Percentiles rank a stretch among this genome's conserved stretches.
phyloP scores from a whole-genome alignment of 2,888 invertebrate genomes.

The Lochmaea crataegi region DNA sequence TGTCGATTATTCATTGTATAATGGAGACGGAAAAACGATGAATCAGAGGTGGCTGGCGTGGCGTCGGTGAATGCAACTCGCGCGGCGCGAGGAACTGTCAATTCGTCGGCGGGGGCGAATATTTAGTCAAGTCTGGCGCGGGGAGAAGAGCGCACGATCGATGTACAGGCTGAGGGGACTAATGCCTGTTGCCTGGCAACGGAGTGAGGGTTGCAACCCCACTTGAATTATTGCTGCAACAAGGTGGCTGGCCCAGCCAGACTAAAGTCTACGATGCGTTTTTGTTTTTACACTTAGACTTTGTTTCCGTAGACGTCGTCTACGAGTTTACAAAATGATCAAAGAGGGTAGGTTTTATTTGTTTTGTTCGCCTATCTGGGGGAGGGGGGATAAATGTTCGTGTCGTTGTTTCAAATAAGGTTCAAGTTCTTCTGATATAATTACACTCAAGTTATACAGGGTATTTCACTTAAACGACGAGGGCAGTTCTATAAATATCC shows the following conservation, averaged over 20 bases:
- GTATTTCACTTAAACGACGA: no score
- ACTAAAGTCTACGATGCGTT: conserved; percentile 40
- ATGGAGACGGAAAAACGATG: conserved; percentile 43
- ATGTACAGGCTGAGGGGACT: conserved; percentile 62
- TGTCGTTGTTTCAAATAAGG: not conserved
- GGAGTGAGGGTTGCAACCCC: conserved; percentile 67
- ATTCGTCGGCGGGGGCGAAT: conserved; percentile 63
- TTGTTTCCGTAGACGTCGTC: conserved; percentile 17
- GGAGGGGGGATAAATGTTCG: not conserved
- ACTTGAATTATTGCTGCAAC: conserved; percentile 65
- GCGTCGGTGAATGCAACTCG: conserved; percentile 52
- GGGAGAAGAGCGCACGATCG: conserved; percentile 67
- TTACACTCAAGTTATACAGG: not conserved
- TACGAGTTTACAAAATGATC: conserved; percentile 26
- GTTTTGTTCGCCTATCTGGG: not conserved
- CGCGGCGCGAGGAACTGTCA: conserved; percentile 55
- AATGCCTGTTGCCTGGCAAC: conserved; percentile 66
- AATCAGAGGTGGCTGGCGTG: conserved; percentile 54
- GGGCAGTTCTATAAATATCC: no score
- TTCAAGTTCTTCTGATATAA: not conserved
- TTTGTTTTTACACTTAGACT: conserved; percentile 23
- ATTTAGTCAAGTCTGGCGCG: conserved; percentile 61
- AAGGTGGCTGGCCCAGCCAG: conserved; percentile 56
- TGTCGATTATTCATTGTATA: conserved; percentile 28
- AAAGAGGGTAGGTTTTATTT: conserved; percentile 9